Evolutionary conservation across 2,797 vertebrate species (phyloP).

Genomic region (Syngnathus rostellatus): DNA sequence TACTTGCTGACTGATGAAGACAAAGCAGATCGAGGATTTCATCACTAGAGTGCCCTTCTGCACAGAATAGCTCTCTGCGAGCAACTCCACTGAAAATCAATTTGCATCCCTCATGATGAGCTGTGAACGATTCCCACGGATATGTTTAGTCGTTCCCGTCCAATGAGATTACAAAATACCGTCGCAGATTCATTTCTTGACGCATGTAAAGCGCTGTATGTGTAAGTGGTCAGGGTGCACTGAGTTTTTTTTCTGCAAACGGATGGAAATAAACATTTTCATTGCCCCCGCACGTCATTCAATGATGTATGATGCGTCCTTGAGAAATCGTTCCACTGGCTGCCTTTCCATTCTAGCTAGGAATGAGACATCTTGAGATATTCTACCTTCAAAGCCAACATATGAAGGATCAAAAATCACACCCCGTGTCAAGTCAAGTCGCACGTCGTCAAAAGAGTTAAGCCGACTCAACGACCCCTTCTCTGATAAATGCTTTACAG

Average conservation of each 20-base stretch:
- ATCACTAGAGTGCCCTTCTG: conserved; percentile 33
- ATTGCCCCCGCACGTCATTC: neutral
- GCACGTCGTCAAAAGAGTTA: too few species aligned
- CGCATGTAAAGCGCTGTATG: conserved; percentile 11
- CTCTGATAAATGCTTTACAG: neutral
- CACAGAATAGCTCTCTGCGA: conserved; percentile 32
- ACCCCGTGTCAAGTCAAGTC: neutral
- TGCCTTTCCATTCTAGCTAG: neutral
- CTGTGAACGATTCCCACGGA: conserved; percentile 61
- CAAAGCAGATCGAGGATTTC: conserved; percentile 22
- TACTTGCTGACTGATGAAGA: conserved; percentile 11
- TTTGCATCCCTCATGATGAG: conserved; percentile 60
- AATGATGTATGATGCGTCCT: neutral
- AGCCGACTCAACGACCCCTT: neutral
- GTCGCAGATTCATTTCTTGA: conserved; percentile 49
- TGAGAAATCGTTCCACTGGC: neutral
- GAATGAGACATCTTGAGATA: neutral
- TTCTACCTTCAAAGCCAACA: too few species aligned
- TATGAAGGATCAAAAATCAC: neutral
- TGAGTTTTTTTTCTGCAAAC: too few species aligned
- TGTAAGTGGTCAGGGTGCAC: neutral
- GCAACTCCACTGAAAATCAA: conserved; percentile 52
- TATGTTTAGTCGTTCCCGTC: conserved; percentile 64
- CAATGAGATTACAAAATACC: conserved; percentile 67
- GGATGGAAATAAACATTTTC: neutral